Evolutionary conservation across 1,140 invertebrate genomes (phyloP), one percentile per base, ranked within the genome.

Genomic region (Drosophila sulfurigaster): DNA sequence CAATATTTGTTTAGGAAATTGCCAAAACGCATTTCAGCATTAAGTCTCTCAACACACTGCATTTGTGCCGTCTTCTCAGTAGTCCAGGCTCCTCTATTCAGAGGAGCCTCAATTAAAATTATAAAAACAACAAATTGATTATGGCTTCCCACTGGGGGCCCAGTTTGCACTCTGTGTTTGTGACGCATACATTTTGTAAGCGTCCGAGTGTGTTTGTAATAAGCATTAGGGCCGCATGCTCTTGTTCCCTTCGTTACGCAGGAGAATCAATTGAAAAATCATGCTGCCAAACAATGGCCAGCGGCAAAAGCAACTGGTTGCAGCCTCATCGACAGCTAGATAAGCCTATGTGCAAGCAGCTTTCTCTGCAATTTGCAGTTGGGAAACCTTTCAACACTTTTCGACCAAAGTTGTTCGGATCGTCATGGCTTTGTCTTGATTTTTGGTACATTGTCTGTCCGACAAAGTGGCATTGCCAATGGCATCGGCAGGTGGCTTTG

Each of bases 1-100:
- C 66, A 89, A 89, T 89, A 89, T 89, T 90, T 89, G 85, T 86
- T 79, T 86, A 77, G 81, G 66, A 89, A 90, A 89, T 90, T 89
- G 81, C 85, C 72, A 81, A 88, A 83, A 78, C 81, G 67, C 80
- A 81, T 67, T 82, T 45, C 32, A 46, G 56, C 38, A 51, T 58
- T 45, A 58, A 45, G 56, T 58, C 35, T 45, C 32, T 41, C 54
- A 41, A 16, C 54, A 57, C 52, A 75, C 20, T 0, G 20, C 0
- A 45, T 75, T 75, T 56, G 51, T 48, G 59, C 16, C 38, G 58
- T 20, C 16, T 60, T 67, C 28, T 10, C 38, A 13, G 16, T 41
- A 38, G 35, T 32, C 5, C 32, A 7, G 1, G 6, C 32, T 8
- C 0, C 32, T 32, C 32, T 32, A 32, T 32, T 32, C 32, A 32